Base-by-base conservation (phyloP, 2,888 invertebrate species). In the Lumbricus terrestris region DNA sequence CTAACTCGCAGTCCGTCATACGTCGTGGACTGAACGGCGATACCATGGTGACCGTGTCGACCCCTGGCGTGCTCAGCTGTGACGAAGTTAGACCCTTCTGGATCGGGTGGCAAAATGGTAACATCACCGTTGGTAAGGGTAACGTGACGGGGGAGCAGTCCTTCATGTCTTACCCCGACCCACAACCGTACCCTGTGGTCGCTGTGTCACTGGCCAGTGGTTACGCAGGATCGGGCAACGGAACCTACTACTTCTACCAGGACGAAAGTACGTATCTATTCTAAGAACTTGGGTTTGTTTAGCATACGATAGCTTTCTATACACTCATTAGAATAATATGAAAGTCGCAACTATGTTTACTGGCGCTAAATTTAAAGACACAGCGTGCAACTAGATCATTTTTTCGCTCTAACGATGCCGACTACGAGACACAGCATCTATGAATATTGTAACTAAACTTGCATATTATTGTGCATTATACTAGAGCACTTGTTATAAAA, bases 151-250 rank as follows among this genome's bases (percentile, higher is more conserved):
- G 83, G 2, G 20, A 82, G 23, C 5, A 90, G 33, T 35, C 33
- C 23, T 38, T 90, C 89, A 34, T 89, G 89, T 37, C 16, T 83
- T 88, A 38, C 42, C 29, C 33, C 8, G 88, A 90, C 20, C 37
- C 69, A 15, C 29, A 69, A 29, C 89, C 89, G n/a, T 34, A 37
- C 35, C 29, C 40, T 29, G 47, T 91, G 88, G 20, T 23, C 34
- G 33, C 82, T 40, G 88, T 91, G 20, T 69, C 90, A 40, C 33
- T 91, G n/a, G 88, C 90, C 47, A 90, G 90, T n/a, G 88, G 90
- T 15, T 91, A 85, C 85, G 85, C 23, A 34, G 85, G 85, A 35
- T 11, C 85, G 37, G 69, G 89, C 47, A 89, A 89, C 69, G 89
- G 89, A 69, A 89, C 89, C 34, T 89, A 54, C 89, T n/a, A 54